phyloP scores from a whole-genome alignment of 2,797 vertebrate species.

The Ctenopoma kingsleyae region DNA sequence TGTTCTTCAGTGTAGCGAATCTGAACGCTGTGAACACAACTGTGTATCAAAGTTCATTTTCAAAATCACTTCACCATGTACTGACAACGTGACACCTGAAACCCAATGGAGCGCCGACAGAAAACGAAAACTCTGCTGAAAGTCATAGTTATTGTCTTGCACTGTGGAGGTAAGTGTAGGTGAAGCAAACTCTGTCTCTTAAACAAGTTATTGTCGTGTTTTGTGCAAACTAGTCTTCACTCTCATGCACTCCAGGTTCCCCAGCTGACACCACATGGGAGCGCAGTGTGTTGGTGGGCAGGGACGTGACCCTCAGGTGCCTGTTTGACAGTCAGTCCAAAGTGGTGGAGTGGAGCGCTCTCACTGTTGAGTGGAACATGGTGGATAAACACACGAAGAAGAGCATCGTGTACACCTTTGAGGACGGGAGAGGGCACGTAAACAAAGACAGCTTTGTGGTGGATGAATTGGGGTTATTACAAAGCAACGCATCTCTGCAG shows the following conservation, averaged over 20 bases:
- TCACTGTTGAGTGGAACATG: slow-evolving; percentile 72
- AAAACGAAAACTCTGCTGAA: neutral
- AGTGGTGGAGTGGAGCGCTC: slow-evolving; percentile 23
- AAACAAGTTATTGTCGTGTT: neutral
- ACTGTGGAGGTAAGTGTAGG: slow-evolving; percentile 38
- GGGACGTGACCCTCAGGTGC: slow-evolving; percentile 52
- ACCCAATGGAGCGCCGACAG: slow-evolving; percentile 27
- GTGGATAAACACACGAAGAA: slow-evolving; percentile 20
- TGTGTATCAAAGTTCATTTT: neutral
- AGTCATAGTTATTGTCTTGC: slow-evolving; percentile 29
- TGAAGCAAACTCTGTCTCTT: neutral
- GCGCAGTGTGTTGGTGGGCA: slow-evolving; percentile 35
- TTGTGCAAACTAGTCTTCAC: neutral
- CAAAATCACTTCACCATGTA: neutral
- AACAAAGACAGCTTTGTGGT: slow-evolving; percentile 42
- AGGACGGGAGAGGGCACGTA: slow-evolving; percentile 38
- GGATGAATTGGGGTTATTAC: slow-evolving; percentile 36
- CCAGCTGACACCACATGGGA: neutral
- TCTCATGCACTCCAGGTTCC: slow-evolving; percentile 30
- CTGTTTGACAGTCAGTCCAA: slow-evolving; percentile 16
- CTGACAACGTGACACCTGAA: neutral
- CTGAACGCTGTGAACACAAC: neutral
- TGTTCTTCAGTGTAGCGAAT: neutral
- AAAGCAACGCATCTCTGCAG: slow-evolving; percentile 67
- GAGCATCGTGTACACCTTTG: slow-evolving; percentile 58